Percentiles rank a stretch among this genome's conserved stretches.
Evolutionary conservation across 1,140 invertebrate genomes (phyloP).

Genomic region (Lysiphlebus fabarum): DNA sequence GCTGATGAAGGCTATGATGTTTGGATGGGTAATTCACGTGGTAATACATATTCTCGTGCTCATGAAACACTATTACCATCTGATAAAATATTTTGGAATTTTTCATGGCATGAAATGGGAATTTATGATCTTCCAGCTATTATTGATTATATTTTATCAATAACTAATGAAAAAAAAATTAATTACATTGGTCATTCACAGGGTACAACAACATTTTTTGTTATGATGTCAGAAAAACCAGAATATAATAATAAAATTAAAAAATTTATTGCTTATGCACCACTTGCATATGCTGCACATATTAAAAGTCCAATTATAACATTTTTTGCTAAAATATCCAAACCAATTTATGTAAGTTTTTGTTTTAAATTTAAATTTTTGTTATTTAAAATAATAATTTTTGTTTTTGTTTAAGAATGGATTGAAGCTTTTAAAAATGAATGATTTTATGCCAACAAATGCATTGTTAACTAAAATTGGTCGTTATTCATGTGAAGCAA

Average conservation of each 20-base stretch:
- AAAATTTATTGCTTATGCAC: constrained; percentile 44
- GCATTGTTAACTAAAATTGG: constrained; percentile 54
- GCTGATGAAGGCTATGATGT: constrained; percentile 68
- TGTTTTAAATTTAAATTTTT: constrained; percentile 1
- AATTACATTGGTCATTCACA: constrained; percentile 63
- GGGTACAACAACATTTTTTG: constrained; percentile 58
- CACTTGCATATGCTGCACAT: constrained; percentile 49
- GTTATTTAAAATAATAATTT: background rate
- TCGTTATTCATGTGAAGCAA: constrained; percentile 54
- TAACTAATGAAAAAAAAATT: constrained; percentile 53
- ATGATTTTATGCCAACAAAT: constrained; percentile 60
- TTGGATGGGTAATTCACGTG: constrained; percentile 69
- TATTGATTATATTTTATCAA: constrained; percentile 59
- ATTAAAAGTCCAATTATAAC: constrained; percentile 42
- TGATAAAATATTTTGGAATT: constrained; percentile 58
- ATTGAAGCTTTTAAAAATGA: constrained; percentile 46
- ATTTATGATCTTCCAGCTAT: constrained; percentile 62
- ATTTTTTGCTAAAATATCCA: constrained; percentile 35
- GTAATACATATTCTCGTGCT: constrained; percentile 64
- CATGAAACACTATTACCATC: constrained; percentile 57
- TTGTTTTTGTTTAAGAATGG: constrained; percentile 28
- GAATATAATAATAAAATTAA: constrained; percentile 57
- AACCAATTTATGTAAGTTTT: constrained; percentile 36
- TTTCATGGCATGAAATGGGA: constrained; percentile 66
- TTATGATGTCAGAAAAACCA: constrained; percentile 54